A percentile compares a stretch with the other conserved stretches of the same genome.
Evolutionary conservation across 2,888 invertebrate species (phyloP).

Genomic region (Pammene fasciana): DNA sequence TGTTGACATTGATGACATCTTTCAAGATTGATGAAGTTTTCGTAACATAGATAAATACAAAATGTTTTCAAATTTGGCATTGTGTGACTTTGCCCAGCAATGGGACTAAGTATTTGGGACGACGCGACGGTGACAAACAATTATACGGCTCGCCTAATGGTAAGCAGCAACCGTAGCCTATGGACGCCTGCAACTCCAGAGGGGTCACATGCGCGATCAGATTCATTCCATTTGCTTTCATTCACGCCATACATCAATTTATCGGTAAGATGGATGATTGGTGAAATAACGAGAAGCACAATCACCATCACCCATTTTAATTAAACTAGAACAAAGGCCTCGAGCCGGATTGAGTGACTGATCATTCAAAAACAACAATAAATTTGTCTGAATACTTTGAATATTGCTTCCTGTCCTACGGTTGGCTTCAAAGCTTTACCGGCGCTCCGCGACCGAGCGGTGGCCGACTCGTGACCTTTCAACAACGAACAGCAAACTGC

Average conservation of each 20-base stretch:
- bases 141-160: no score
- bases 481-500: conserved; percentile 21
- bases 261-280: background rate
- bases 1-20: no score
- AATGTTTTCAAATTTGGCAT: no score
- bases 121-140: no score
- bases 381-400: conserved; percentile 13
- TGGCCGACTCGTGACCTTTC: conserved; percentile 21
- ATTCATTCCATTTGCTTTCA: no score
- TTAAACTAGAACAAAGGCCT: conserved; percentile 9
- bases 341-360: background rate
- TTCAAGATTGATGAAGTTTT: no score
- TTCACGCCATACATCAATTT: background rate
- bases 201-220: no score
- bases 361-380: conserved; percentile 11
- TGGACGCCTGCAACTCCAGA: no score
- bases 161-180: no score
- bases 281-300: background rate
- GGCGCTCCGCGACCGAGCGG: conserved; percentile 3
- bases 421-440: conserved; percentile 23
- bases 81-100: no score
- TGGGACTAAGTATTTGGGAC: no score
- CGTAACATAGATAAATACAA: no score
- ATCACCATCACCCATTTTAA: background rate
- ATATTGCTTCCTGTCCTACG: conserved; percentile 1